Conservation (phyloP, 1,140 invertebrate genomes). For the Drosophila insularis region DNA sequence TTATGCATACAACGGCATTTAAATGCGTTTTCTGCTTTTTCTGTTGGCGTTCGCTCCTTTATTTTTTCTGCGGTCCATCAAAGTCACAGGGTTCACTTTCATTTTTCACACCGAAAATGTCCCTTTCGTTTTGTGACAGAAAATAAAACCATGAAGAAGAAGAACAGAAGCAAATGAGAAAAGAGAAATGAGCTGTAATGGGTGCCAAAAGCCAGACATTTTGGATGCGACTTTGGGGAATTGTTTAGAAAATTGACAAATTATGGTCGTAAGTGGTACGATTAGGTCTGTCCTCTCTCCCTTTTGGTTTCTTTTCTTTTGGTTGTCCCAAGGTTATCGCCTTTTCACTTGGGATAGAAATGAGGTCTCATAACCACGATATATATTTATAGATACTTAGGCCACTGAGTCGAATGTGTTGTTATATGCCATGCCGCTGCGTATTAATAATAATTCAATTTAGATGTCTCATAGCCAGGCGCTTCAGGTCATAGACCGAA, state of each 20-base stretch:
- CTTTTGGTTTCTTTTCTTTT: conserved; percentile 21
- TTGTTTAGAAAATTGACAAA: conserved; percentile 80
- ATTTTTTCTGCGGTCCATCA: conserved; percentile 26
- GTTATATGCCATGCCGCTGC: conserved; percentile 35
- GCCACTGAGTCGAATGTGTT: neutral
- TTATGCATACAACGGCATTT: conserved; percentile 70
- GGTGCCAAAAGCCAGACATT: conserved; percentile 70
- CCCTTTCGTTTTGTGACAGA: conserved; percentile 12
- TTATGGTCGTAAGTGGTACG: conserved; percentile 74
- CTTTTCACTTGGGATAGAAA: conserved; percentile 27
- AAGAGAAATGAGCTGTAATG: conserved; percentile 63
- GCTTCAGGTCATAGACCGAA: conserved; percentile 37
- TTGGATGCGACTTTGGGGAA: conserved; percentile 68
- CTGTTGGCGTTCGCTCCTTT: conserved; percentile 10
- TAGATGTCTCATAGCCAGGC: conserved; percentile 53
- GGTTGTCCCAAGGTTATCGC: conserved; percentile 54
- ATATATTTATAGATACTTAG: conserved; percentile 30
- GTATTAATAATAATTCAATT: conserved; percentile 80
- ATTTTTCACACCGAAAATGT: conserved; percentile 63
- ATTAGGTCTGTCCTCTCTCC: conserved; percentile 50
- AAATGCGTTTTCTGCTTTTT: conserved; percentile 53
- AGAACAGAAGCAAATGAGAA: conserved; percentile 4
- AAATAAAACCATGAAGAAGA: neutral
- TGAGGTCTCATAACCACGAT: conserved; percentile 31
- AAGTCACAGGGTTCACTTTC: conserved; percentile 52